phyloP scores from a whole-genome alignment of 2,797 vertebrate genomes.

The Enteromius unitaeniatus region DNA sequence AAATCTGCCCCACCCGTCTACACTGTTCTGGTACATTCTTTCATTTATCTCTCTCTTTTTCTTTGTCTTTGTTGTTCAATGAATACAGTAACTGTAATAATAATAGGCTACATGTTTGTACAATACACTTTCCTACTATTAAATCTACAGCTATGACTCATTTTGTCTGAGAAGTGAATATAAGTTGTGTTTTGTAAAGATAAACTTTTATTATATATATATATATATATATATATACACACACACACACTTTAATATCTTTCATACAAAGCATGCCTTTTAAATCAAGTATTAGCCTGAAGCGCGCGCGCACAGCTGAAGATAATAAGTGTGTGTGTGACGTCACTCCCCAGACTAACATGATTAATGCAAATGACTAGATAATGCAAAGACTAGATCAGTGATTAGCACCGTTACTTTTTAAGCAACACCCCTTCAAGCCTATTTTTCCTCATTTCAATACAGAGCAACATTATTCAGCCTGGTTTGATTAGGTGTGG shows the following conservation, averaged over 20 bases:
- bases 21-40: not conserved
- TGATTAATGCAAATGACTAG: conserved; percentile 18
- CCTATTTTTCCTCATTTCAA: not conserved
- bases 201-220: not conserved
- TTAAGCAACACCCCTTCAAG: not conserved
- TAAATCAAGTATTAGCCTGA: not conserved
- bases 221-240: too few relatives aligned
- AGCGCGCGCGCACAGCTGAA: not conserved
- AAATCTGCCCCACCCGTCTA: not conserved
- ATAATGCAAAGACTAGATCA: not conserved
- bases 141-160: not conserved
- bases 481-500: not conserved
- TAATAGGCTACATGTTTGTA: not conserved
- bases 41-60: not conserved
- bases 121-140: not conserved
- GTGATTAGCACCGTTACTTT: not conserved
- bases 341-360: conserved; percentile 14
- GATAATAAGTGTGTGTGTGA: not conserved
- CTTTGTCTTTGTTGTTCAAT: not conserved
- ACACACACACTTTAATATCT: not conserved
- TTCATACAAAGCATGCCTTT: not conserved
- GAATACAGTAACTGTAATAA: not conserved
- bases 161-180: not conserved
- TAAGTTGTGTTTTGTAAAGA: not conserved
- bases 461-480: not conserved